Evolutionary conservation across 2,888 invertebrate genomes (phyloP).

Genomic region (Lycia hirtaria): DNA sequence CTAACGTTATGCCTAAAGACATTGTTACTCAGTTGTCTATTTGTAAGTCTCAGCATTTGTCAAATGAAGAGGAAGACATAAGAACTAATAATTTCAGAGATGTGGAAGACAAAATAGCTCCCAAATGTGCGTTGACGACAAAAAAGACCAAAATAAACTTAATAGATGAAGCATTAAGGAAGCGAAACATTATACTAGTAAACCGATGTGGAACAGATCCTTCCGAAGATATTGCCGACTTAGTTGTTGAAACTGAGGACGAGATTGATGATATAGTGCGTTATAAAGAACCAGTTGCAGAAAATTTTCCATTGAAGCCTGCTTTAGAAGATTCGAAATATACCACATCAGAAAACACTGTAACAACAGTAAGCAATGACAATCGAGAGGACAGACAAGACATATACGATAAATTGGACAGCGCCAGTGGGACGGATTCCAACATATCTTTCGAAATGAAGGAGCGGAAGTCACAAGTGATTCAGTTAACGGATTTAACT

Average conservation of each 20-base stretch:
- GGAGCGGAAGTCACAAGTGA: slow-evolving; percentile 69
- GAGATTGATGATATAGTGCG: not conserved
- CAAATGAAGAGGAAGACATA: not conserved
- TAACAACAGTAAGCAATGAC: slow-evolving; percentile 46
- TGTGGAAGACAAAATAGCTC: not conserved
- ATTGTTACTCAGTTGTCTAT: not conserved
- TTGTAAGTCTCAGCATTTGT: not conserved
- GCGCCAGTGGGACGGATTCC: slow-evolving; percentile 68
- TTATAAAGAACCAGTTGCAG: not conserved
- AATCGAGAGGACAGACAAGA: slow-evolving; percentile 53
- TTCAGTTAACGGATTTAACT: slow-evolving; percentile 68
- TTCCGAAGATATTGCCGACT: not conserved
- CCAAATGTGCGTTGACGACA: slow-evolving; percentile 10
- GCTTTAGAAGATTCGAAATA: slow-evolving; percentile 43
- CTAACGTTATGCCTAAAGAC: not conserved
- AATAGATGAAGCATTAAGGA: slow-evolving; percentile 49
- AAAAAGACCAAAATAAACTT: slow-evolving; percentile 30
- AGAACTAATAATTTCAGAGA: not conserved
- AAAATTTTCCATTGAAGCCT: slow-evolving; percentile 19
- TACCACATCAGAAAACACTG: slow-evolving; percentile 43
- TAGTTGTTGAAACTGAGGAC: not conserved
- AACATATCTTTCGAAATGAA: slow-evolving; percentile 69
- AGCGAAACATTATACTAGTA: slow-evolving; percentile 47
- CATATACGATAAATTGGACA: slow-evolving; percentile 76
- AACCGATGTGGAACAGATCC: slow-evolving; percentile 15